Evolutionary conservation across 2,113 vertebrate species (phyloP), one percentile per base, ranked within the genome.

Genomic region (Centropus bengalensis): DNA sequence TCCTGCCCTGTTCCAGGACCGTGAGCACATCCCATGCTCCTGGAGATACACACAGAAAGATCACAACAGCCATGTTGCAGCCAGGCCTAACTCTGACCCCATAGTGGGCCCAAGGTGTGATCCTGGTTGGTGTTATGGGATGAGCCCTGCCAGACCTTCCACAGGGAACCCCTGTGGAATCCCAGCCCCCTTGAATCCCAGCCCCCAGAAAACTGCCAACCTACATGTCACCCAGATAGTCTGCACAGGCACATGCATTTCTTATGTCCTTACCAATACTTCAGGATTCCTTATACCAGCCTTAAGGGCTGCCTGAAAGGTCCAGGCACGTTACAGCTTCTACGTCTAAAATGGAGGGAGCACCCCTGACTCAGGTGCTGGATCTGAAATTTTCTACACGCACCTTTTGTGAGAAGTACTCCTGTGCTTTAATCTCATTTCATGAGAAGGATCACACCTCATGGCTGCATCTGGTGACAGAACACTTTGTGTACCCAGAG

Each of bases 201-300:
- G 51, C 20, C 17, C 28, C 30, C 7, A 51, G 30, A 80, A 26
- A 51, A 4, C 51, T 58, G 30, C 8, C 23, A 73, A 36, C 16
- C 20, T 2, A 0, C 2, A 0, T 7, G 12, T 19, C 30, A 10
- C 19, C 76, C 59, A 44, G 20, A 27, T 17, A 67, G 26, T 26
- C 52, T 59, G 36, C 32, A 18, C 3, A 23, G 36, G 5, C 17
- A 17, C 2, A 6, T 32, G 10, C 9, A 4, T 42, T 40, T 56
- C 59, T 56, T 45, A 21, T 1, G 0, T 11, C n/a, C 36, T 77
- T 77, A 42, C 42, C 51, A 45, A 10, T 24, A n/a, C 20, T 12
- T n/a, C 18, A 6, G 23, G 32, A 45, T 30, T 79, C 44, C 6
- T 52, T 79, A 38, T 59, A 36, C n/a, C 38, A 68, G 28, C 6